phyloP scores from a whole-genome alignment of 2,797 vertebrate species.

The Sebastes trivittatus region DNA sequence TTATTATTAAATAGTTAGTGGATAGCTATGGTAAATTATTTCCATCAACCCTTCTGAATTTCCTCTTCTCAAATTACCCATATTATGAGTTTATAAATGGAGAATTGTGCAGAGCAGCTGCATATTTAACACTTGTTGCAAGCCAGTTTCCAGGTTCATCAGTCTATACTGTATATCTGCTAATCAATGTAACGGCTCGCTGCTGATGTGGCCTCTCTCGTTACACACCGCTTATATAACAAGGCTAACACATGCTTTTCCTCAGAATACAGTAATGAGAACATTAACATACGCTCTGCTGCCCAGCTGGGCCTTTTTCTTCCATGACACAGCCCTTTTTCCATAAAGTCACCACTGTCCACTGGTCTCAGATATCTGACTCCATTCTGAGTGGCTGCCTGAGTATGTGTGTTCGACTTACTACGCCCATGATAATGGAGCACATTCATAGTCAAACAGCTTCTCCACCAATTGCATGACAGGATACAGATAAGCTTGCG shows the following conservation, averaged over 20 bases:
- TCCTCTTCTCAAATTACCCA: neutral
- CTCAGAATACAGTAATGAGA: conserved; percentile 27
- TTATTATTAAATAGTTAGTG: too few relatives aligned
- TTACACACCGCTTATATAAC: conserved; percentile 47
- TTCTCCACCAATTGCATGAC: neutral
- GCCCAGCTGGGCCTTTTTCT: conserved; percentile 34
- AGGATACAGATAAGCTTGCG: neutral
- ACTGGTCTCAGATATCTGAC: neutral
- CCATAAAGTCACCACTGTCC: conserved; percentile 28
- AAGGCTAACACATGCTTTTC: neutral
- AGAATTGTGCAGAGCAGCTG: neutral
- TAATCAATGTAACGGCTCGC: neutral
- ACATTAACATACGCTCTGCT: conserved; percentile 34
- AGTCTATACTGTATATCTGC: neutral
- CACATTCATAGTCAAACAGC: neutral
- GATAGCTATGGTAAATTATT: neutral
- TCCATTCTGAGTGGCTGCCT: neutral
- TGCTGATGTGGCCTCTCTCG: conserved; percentile 16
- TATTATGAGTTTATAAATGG: neutral
- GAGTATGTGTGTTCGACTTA: neutral
- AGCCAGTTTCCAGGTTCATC: neutral
- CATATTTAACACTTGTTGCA: neutral
- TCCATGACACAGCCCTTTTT: conserved; percentile 51
- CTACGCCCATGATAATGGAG: neutral
- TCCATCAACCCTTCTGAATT: neutral